Conservation (phyloP, 1,140 invertebrate genomes). For the Lerema accius region DNA sequence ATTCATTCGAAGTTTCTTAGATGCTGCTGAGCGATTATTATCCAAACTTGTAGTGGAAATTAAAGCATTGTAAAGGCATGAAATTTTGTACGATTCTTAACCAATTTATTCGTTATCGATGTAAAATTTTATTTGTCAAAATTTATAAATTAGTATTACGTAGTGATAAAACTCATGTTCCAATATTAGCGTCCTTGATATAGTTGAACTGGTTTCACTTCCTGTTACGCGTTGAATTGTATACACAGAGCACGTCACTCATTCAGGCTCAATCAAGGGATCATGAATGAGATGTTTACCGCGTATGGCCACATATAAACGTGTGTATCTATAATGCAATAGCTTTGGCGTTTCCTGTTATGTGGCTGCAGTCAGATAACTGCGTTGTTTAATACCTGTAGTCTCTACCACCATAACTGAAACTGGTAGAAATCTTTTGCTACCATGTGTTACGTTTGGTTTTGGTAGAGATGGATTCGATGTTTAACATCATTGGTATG, state of each 20-base stretch:
- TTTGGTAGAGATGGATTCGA: too few species aligned
- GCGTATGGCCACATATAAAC: constrained; percentile 51
- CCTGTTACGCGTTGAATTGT: constrained; percentile 71
- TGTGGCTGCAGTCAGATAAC: constrained; percentile 38
- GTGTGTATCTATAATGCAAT: constrained; percentile 58
- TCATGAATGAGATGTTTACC: constrained; percentile 76
- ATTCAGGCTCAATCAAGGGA: constrained; percentile 76
- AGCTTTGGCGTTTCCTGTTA: constrained; percentile 70
- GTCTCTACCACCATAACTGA: neutral
- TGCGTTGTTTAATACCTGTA: constrained; percentile 9
- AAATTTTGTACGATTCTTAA: too few species aligned
- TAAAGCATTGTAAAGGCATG: too few species aligned
- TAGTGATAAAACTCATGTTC: constrained; percentile 58
- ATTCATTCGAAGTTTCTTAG: too few species aligned
- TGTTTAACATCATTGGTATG: too few species aligned
- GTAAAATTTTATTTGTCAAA: too few species aligned
- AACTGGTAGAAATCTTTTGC: too few species aligned
- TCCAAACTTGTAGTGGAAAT: too few species aligned
- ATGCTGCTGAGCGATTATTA: too few species aligned
- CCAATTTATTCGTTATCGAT: too few species aligned
- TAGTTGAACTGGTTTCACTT: constrained; percentile 72
- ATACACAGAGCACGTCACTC: constrained; percentile 74
- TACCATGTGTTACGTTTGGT: too few species aligned
- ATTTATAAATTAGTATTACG: constrained; percentile 23
- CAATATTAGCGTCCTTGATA: constrained; percentile 74